Evolutionary conservation across 2,113 vertebrate genomes (phyloP), one percentile per base, ranked within the genome.

Genomic region (Corythornis vintsioides): DNA sequence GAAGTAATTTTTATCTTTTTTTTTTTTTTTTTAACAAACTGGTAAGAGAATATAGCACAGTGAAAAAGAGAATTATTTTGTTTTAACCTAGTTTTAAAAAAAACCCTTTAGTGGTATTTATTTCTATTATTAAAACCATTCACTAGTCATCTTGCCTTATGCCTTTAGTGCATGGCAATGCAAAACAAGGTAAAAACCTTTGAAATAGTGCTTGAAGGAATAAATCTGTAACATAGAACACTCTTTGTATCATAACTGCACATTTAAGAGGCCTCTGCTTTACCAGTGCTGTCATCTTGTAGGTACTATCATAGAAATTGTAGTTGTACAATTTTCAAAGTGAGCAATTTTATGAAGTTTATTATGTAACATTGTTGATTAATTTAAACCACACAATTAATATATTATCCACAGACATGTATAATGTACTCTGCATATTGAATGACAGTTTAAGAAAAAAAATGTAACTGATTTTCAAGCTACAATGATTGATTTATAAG

Each of bases 401-500:
- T 86, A n/a, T 38, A 52, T 75, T 94, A 67, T 95, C 92, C 86
- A 91, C 74, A 74, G 60, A 35, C 61, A 73, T 4, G 2, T 61
- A 61, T 92, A 93, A 94, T 87, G 73, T 59, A 48, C 25, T 60
- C 26, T 56, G 59, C 56, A 28, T 64, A 69, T 21, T 80, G 74
- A 93, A 80, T 89, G 55, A 88, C 42, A 22, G 63, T 63, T 93
- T 90, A 64, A 82, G 77, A 75, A 90, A 92, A 92, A 89, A 80
- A 91, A 79, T 22, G 29, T 33, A 79, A 65, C 71, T 63, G 35
- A 87, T 91, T 97, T 88, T 78, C 60, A 18, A 86, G 59, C 19
- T 80, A 42, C 24, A 31, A n/a, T 73, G 79, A 95, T 70, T 86
- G 92, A 93, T 94, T 95, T 86, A 89, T 67, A 55, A 90, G 15